Base-by-base conservation (phyloP, 2,888 invertebrate species). In the Plagiodera versicolora region DNA sequence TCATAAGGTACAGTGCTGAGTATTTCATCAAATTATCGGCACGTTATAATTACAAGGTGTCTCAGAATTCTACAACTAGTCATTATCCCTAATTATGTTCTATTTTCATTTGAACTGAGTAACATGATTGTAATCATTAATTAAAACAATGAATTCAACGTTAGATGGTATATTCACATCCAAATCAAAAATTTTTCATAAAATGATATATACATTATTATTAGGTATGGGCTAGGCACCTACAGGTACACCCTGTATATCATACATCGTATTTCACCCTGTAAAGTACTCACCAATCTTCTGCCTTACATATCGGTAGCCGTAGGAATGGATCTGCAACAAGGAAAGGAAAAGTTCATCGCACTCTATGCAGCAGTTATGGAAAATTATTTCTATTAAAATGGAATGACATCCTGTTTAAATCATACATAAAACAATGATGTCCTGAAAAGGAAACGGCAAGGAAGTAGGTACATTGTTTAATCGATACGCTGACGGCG, bases 391-490 rank as follows among this genome's bases (percentile, higher is more conserved):
- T 60, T 60, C 57, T 57, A 60, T 62, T 63, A 57, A 59, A 60
- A 60, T 57, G 56, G 60, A 57, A 51, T 60, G 48, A 56, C 59
- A 63, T 60, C 63, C 60, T 63, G 63, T 59, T 63, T 63, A 63
- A 63, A 55, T 52, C 58, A 57, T 48, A 52, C 53, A 56, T 58
- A 60, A 65, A 60, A 65, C 65, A 63, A 63, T 63, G 59, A 35
- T 35, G 51, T 56, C 52, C 65, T 52, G 30, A 61, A 65, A 65
- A 59, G 65, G 65, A 65, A 65, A 61, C 59, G 55, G 48, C 54
- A 57, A 65, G 65, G 63, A 62, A 62, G 58, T 61, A 32, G 52
- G 54, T 53, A 50, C 53, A 61, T 63, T 65, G 65, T 63, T 63
- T 57, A 65, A 63, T 65, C 62, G 58, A 60, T 65, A 55, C 20